Percentiles rank a stretch among this genome's conserved stretches.
Conservation (phyloP, 1,140 invertebrate genomes). For the Choristoneura fumiferana region DNA sequence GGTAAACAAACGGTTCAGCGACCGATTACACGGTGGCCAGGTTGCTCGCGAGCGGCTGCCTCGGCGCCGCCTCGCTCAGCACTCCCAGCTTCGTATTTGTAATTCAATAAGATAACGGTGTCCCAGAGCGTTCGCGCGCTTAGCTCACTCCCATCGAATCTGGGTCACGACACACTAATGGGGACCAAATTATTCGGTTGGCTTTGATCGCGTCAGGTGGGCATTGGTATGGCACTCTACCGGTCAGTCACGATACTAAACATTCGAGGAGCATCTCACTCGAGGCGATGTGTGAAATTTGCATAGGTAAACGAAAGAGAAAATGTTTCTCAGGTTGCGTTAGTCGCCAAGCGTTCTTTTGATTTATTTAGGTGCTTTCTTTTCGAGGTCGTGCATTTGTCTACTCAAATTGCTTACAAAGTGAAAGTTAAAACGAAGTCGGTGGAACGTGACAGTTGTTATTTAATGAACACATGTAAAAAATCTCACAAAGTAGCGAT, state of each 20-base stretch:
- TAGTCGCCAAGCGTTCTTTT: constrained; percentile 40
- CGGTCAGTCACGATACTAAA: constrained; percentile 5
- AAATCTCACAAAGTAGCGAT: neutral
- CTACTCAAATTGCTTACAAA: constrained; percentile 46
- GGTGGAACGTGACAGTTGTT: constrained; percentile 41
- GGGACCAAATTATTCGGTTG: constrained; percentile 34
- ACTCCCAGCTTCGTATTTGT: constrained; percentile 52
- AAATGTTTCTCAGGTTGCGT: constrained; percentile 40
- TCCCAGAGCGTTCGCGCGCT: constrained; percentile 48
- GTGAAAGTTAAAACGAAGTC: constrained; percentile 60
- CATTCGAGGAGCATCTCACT: constrained; percentile 3
- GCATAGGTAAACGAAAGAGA: constrained; percentile 50
- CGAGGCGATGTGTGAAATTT: constrained; percentile 34
- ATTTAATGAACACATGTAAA: constrained; percentile 30
- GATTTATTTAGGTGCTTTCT: constrained; percentile 56
- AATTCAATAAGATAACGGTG: constrained; percentile 70
- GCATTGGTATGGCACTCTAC: neutral
- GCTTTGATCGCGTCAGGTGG: constrained; percentile 32
- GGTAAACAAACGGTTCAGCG: constrained; percentile 76
- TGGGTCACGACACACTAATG: constrained; percentile 51
- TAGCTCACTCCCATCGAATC: constrained; percentile 41
- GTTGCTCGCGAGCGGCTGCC: constrained; percentile 40
- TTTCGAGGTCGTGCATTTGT: constrained; percentile 55
- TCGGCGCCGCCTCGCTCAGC: constrained; percentile 35
- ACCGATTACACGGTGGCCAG: constrained; percentile 59